These are phyloP conservation scores for Oriolus oriolus DNA, from an alignment of 2,113 vertebrate species.

Conservation along the genomic window DNA sequence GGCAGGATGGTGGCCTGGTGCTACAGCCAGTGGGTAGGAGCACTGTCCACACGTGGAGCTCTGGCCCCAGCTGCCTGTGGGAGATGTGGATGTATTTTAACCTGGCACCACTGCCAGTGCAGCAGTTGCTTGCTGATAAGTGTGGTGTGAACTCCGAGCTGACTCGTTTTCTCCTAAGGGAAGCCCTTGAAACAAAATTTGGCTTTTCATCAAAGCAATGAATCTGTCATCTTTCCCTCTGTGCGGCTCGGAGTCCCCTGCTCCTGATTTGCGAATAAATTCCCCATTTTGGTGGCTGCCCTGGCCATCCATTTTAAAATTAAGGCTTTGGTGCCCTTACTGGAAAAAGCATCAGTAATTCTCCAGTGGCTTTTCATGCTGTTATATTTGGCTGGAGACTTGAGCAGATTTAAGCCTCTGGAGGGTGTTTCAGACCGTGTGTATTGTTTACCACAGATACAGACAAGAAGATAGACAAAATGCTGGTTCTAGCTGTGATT, in stretches of 20 bases:
- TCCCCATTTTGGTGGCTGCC: constrained; percentile 53
- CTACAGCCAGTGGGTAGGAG: neutral
- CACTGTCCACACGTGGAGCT: accelerated
- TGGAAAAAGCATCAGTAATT: constrained; percentile 59
- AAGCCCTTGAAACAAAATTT: constrained; percentile 53
- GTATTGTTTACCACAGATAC: neutral
- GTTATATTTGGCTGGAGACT: neutral
- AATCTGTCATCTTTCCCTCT: constrained; percentile 70
- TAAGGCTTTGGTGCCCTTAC: constrained; percentile 54
- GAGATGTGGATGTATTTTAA: neutral
- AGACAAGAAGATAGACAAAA: neutral
- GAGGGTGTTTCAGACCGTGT: constrained; percentile 24
- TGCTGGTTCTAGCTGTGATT: neutral
- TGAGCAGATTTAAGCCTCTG: constrained; percentile 63
- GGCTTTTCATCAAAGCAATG: constrained; percentile 54
- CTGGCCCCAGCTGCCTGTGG: neutral
- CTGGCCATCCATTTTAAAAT: constrained; percentile 62
- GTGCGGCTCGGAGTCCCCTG: constrained; percentile 30
- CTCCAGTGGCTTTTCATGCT: neutral
- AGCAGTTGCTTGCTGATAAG: neutral
- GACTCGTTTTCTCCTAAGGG: constrained; percentile 7
- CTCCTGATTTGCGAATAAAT: constrained; percentile 65
- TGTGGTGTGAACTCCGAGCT: neutral
- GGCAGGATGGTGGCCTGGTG: neutral
- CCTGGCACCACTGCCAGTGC: neutral